Percentiles rank a stretch among this genome's conserved stretches.
phyloP scores from a whole-genome alignment of 2,888 invertebrate species.

The Dryobotodes eremita region DNA sequence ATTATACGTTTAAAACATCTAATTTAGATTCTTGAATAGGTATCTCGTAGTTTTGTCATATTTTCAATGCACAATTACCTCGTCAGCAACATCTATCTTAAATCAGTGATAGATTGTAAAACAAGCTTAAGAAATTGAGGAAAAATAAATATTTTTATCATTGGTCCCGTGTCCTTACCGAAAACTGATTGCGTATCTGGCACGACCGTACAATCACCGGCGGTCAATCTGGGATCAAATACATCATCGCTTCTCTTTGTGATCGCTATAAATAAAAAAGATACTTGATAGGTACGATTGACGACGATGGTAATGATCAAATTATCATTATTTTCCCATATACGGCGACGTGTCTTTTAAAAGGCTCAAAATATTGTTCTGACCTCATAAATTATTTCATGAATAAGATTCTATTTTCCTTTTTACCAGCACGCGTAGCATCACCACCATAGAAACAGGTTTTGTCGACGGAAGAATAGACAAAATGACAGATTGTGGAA shows the following conservation, averaged over 20 bases:
- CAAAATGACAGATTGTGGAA: too few species aligned
- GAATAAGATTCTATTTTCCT: not conserved
- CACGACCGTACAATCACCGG: constrained; percentile 17
- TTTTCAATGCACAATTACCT: not conserved
- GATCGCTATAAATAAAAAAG: constrained; percentile 17
- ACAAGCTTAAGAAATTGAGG: not conserved
- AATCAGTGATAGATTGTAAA: not conserved
- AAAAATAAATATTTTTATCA: not conserved
- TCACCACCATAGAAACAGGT: too few species aligned
- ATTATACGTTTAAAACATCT: not conserved
- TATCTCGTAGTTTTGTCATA: not conserved
- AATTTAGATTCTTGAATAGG: not conserved
- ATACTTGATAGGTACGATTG: not conserved
- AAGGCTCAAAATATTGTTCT: not conserved
- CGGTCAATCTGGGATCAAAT: constrained; percentile 36
- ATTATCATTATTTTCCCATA: constrained; percentile 7
- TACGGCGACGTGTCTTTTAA: not conserved
- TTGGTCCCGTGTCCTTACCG: constrained; percentile 7
- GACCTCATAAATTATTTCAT: too few species aligned
- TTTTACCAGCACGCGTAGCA: too few species aligned
- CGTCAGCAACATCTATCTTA: not conserved
- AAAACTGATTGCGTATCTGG: constrained; percentile 28
- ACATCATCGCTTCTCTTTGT: constrained; percentile 35
- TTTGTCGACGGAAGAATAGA: too few species aligned
- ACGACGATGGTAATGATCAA: not conserved